A percentile compares a stretch with the other conserved stretches of the same genome.
Evolutionary conservation across 2,797 vertebrate species (phyloP).

Genomic region (Apogon hyalosoma): DNA sequence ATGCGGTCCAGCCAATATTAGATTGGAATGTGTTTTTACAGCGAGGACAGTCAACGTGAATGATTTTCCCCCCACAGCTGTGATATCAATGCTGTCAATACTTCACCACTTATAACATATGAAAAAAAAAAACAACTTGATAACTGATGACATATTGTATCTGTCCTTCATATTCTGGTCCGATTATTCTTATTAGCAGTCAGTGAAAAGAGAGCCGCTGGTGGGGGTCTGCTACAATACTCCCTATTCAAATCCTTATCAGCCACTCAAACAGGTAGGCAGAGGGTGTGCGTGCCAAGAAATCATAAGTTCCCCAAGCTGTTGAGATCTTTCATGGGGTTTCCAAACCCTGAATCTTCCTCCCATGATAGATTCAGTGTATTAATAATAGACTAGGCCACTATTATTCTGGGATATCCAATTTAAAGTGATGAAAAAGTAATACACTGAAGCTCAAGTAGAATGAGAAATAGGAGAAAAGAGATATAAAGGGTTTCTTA

Average conservation of each 20-base stretch:
- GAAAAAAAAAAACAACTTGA: neutral
- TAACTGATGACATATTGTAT: neutral
- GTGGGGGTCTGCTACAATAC: constrained; percentile 12
- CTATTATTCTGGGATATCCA: constrained; percentile 75
- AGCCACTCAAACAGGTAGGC: constrained; percentile 44
- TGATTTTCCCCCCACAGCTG: constrained; percentile 2
- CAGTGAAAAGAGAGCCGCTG: constrained; percentile 25
- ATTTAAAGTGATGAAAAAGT: constrained; percentile 77
- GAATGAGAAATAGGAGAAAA: constrained; percentile 61
- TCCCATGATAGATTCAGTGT: constrained; percentile 61
- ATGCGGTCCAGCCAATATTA: too few species aligned
- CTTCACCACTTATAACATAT: constrained; percentile 4
- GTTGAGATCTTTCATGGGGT: constrained; percentile 34
- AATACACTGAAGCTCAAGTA: constrained; percentile 59
- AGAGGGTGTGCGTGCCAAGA: constrained; percentile 17
- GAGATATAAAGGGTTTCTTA: constrained; percentile 55
- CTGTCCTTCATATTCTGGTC: neutral
- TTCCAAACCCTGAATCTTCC: constrained; percentile 48
- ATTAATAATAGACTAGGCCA: constrained; percentile 70
- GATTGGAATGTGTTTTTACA: neutral
- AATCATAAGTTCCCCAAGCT: constrained; percentile 24
- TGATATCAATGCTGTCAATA: neutral
- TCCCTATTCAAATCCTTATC: constrained; percentile 52
- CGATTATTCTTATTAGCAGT: constrained; percentile 42
- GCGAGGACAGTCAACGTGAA: neutral